Conservation (phyloP, 1,140 invertebrate genomes). For the Euschistus heros region DNA sequence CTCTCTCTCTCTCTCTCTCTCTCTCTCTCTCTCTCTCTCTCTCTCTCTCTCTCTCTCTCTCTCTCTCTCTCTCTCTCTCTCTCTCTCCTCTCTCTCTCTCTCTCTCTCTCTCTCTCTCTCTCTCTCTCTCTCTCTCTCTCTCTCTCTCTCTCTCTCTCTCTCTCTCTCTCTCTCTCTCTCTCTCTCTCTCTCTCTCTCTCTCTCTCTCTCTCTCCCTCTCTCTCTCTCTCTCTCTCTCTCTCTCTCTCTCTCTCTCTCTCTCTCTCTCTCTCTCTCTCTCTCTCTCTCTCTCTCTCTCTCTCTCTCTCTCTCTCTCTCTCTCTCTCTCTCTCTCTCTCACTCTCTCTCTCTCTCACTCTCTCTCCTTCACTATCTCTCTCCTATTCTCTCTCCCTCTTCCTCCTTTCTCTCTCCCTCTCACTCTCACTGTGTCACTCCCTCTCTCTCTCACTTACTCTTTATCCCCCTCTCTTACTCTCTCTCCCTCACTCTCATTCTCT, state of each 20-base stretch:
- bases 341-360: slow-evolving; percentile 6
- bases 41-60: slow-evolving; percentile 19
- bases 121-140: background rate
- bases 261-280: slow-evolving; percentile 17
- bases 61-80: background rate
- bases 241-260: slow-evolving; percentile 19
- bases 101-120: slow-evolving; percentile 1
- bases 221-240: slow-evolving; percentile 20
- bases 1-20: slow-evolving; percentile 20
- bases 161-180: slow-evolving; percentile 5
- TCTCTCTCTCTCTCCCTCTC: slow-evolving; percentile 20
- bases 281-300: slow-evolving; percentile 6
- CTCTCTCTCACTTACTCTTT: too few species aligned
- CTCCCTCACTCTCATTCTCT: background rate
- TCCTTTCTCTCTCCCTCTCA: slow-evolving; percentile 17
- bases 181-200: slow-evolving; percentile 7
- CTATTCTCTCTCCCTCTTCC: background rate
- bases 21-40: slow-evolving; percentile 20
- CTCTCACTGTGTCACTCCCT: slow-evolving; percentile 11
- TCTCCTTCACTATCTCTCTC: too few species aligned
- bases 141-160: background rate
- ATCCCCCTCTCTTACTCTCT: background rate
- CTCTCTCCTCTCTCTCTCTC: background rate
- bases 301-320: slow-evolving; percentile 19
- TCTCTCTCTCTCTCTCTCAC: slow-evolving; percentile 19